Base-by-base conservation (phyloP, 2,113 vertebrate species). In the Oenanthe melanoleuca region DNA sequence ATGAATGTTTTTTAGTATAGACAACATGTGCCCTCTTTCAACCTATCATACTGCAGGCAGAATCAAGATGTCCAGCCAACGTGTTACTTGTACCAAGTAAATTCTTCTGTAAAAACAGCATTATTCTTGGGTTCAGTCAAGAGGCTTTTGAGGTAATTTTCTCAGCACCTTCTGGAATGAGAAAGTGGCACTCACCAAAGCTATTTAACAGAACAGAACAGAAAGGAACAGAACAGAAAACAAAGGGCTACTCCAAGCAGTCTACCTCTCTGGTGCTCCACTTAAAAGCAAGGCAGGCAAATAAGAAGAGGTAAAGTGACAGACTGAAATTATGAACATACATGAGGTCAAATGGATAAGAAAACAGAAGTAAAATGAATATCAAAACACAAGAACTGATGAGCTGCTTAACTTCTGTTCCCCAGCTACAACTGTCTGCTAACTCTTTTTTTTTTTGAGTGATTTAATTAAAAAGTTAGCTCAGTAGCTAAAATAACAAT, bases 121-220 rank as follows among this genome's bases (percentile, higher is more conserved):
- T 75, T 88, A 77, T 45, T 79, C 66, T 69, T 69, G 53, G 20
- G 33, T 60, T 93, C 73, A 74, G 69, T 56, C 80, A 94, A 89
- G 73, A 85, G 40, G 80, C 61, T 89, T 92, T 81, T 89, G 52
- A 95, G 61, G 84, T 79, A 19, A 91, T 75, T 91, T 91, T 77
- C 69, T 95, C 86, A 95, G 75, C 80, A 92, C 73, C 80, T 86
- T 91, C 77, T 82, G 89, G 84, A 95, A 84, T 55, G n/a, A 91
- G 26, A 92, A 93, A 75, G 61, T 77, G 66, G 70, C 57, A 85
- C 85, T 89, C 66, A 81, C 69, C 77, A 94, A 94, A 92, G 81
- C 33, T 57, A 80, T 81, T 84, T 87, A 78, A 91, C 29, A 74
- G 63, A 73, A 50, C 33, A 61, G 33, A 37, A n/a, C n/a, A n/a